phyloP scores from a whole-genome alignment of 2,797 vertebrate genomes.

The Chromobotia macracanthus region DNA sequence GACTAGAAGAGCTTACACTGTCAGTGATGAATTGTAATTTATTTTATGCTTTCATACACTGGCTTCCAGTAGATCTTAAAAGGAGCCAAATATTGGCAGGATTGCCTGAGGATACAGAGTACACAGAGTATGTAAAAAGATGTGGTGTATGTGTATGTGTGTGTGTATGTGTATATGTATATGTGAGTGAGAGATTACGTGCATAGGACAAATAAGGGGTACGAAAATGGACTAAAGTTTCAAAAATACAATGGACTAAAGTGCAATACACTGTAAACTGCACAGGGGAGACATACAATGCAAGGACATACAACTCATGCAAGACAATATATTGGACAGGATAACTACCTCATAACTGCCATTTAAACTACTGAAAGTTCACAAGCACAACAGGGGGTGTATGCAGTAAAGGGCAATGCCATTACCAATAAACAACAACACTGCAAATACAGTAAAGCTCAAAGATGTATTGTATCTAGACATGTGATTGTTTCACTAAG shows the following conservation, averaged over 20 bases:
- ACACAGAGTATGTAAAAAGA: neutral
- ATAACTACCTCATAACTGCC: constrained; percentile 27
- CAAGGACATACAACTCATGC: neutral
- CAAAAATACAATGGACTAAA: neutral
- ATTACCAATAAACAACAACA: neutral
- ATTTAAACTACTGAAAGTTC: constrained; percentile 6
- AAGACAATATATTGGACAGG: neutral
- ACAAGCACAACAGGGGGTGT: constrained; percentile 7
- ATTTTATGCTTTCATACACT: constrained; percentile 9
- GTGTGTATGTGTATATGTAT: neutral
- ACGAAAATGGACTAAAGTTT: too few species aligned
- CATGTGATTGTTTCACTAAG: neutral
- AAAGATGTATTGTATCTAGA: neutral
- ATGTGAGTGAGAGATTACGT: too few species aligned
- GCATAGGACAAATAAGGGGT: too few species aligned
- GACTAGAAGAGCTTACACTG: constrained; percentile 13
- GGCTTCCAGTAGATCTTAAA: constrained; percentile 10
- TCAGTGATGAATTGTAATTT: constrained; percentile 8
- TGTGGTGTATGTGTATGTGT: neutral
- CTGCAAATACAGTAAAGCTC: neutral
- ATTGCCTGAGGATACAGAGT: neutral
- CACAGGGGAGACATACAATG: neutral
- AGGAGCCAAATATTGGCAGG: neutral
- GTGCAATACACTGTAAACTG: neutral
- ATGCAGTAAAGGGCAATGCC: constrained; percentile 6